Evolutionary conservation across 2,888 invertebrate species (phyloP), one percentile per base, ranked within the genome.

Genomic region (Pollenia griseotomentosa): DNA sequence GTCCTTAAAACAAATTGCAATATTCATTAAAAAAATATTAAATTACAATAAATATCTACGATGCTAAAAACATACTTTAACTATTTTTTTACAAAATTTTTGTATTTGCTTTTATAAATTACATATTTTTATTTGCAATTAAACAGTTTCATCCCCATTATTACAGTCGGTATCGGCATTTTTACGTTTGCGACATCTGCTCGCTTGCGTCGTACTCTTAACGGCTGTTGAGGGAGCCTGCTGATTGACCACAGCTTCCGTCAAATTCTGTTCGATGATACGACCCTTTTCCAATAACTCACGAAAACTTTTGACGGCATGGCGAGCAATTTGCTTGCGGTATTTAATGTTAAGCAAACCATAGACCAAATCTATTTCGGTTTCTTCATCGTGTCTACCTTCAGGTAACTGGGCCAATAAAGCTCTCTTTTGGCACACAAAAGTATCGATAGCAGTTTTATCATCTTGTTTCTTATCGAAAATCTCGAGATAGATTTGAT

Each of bases 401-500:
- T 92, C 93, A 2, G 93, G 93, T 53, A 92, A 78, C 65, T 92
- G 91, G 63, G 92, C 90, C 23, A 92, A 87, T 51, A 93, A 87
- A 2, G 93, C 93, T 10, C 92, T 90, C 66, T 93, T 91, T 66
- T 92, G 90, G 82, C 92, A 92, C 4, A 92, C 84, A 55, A 92
- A 93, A 0, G 90, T 88, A 74, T 93, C 92, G 55, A 92, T 91
- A 0, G 90, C 90, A 2, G 88, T 88, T 9, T 19, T 12, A 0
- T 46, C 9, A 0, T 2, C 53, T 66, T 93, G 93, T 19, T 89
- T 91, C 2, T 88, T 86, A 42, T 91, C 91, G 48, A 92, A 92
- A 19, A 92, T 91, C 81, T 93, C 92, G 89, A 91, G 89, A 82
- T 93, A 92, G 65, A 92, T 87, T 84, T 92, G 92, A 80, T 92